These are phyloP conservation scores for Periplaneta americana DNA, from an alignment of 1,140 invertebrate species.

Conservation along the genomic window DNA sequence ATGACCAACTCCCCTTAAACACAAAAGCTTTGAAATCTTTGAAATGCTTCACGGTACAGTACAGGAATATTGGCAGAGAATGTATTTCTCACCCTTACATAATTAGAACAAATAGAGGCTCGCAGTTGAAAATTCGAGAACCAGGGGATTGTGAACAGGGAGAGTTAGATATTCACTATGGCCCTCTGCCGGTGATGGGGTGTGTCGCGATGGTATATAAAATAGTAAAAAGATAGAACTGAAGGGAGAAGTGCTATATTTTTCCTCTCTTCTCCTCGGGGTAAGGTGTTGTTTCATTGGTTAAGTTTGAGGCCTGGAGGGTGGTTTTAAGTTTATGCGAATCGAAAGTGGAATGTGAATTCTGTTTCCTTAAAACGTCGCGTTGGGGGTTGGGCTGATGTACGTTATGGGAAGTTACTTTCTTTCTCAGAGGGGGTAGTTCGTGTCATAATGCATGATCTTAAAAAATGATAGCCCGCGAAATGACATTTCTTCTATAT, in stretches of 20 bases:
- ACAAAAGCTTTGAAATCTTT: no score
- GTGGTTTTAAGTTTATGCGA: background rate
- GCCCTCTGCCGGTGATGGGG: background rate
- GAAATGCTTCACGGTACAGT: no score
- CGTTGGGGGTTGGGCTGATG: background rate
- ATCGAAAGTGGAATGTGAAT: background rate
- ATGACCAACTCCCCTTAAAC: no score
- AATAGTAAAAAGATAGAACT: background rate
- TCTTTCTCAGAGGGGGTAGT: background rate
- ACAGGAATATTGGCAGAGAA: background rate
- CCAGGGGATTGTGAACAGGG: background rate
- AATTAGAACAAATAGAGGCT: background rate
- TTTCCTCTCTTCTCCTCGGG: no score
- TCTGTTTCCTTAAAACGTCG: background rate
- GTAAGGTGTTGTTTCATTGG: background rate
- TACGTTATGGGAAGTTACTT: background rate
- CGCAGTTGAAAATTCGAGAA: background rate
- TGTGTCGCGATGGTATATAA: background rate
- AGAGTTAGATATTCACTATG: background rate
- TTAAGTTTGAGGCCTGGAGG: no score
- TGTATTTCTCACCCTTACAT: background rate
- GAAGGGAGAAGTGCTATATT: background rate
- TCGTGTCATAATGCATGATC: background rate
- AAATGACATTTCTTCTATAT: background rate
- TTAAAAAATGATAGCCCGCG: background rate